phyloP scores from a whole-genome alignment of 2,888 invertebrate genomes.

The Allolobophora icterica region DNA sequence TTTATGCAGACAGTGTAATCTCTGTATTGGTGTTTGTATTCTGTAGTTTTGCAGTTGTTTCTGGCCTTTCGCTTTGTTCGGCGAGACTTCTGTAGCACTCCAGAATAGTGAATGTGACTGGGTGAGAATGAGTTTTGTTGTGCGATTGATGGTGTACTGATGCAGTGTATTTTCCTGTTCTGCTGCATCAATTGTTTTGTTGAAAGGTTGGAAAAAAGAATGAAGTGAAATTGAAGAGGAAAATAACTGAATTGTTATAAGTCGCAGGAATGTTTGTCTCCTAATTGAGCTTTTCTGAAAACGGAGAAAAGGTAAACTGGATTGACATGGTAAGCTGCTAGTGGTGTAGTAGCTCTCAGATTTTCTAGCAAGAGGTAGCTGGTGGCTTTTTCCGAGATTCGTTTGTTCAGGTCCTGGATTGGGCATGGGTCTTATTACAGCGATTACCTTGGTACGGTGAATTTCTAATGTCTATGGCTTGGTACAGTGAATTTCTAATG shows the following conservation, averaged over 20 bases:
- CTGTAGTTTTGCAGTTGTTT: no score
- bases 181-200: not conserved
- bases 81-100: not conserved
- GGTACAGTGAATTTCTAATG: not conserved
- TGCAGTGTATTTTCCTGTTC: not conserved
- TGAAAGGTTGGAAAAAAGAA: constrained; percentile 24
- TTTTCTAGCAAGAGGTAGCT: not conserved
- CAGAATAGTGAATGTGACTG: not conserved
- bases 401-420: not conserved
- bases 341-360: not conserved
- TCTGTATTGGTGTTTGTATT: no score
- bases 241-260: constrained; percentile 12
- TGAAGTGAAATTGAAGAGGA: constrained; percentile 25
- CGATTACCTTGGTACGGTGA: not conserved
- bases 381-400: not conserved
- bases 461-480: not conserved
- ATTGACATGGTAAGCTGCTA: not conserved
- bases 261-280: constrained; percentile 4
- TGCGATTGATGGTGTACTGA: not conserved
- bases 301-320: not conserved
- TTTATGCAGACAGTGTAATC: no score
- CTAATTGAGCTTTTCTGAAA: not conserved
- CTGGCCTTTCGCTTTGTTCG: no score
- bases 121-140: not conserved
- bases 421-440: no score